Percentiles rank a stretch among this genome's conserved stretches.
phyloP scores from a whole-genome alignment of 2,888 invertebrate genomes.

The Scrobipalpa costella region DNA sequence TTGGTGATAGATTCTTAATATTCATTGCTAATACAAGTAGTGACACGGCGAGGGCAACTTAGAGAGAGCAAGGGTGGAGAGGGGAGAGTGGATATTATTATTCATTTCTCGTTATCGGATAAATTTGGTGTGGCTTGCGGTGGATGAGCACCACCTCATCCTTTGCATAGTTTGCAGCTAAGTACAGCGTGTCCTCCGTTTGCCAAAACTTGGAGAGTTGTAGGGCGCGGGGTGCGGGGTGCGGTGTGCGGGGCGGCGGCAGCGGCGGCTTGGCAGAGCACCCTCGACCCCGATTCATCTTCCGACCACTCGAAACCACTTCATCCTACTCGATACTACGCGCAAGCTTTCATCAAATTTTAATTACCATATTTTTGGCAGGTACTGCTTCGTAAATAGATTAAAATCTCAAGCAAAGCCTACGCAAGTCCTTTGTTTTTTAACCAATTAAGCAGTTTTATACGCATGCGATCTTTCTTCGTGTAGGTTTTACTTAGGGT shows the following conservation, averaged over 20 bases:
- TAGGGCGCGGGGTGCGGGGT: not conserved
- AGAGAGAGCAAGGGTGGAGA: not conserved
- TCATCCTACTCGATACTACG: constrained; percentile 14
- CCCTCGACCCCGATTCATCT: constrained; percentile 24
- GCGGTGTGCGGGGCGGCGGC: not conserved
- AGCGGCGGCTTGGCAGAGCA: not conserved
- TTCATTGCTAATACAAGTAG: not conserved
- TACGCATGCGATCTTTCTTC: not conserved
- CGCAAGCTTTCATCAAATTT: constrained; percentile 14
- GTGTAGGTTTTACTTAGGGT: not conserved
- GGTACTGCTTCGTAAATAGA: not conserved
- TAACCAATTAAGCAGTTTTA: constrained; percentile 56
- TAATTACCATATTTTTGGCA: constrained; percentile 17
- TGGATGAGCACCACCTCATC: not conserved
- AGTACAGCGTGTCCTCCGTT: not conserved
- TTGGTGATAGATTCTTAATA: not conserved
- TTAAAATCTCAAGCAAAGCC: not conserved
- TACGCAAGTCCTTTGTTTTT: not conserved
- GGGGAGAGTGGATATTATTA: not conserved
- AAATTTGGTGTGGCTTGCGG: not conserved
- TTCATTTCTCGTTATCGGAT: too few species aligned
- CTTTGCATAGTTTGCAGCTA: not conserved
- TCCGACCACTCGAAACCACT: constrained; percentile 19
- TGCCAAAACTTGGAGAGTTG: constrained; percentile 12
- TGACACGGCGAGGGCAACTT: not conserved